Percentiles rank a stretch among this genome's conserved stretches.
Evolutionary conservation across 2,888 invertebrate genomes (phyloP).

Genomic region (Torymus auratus): DNA sequence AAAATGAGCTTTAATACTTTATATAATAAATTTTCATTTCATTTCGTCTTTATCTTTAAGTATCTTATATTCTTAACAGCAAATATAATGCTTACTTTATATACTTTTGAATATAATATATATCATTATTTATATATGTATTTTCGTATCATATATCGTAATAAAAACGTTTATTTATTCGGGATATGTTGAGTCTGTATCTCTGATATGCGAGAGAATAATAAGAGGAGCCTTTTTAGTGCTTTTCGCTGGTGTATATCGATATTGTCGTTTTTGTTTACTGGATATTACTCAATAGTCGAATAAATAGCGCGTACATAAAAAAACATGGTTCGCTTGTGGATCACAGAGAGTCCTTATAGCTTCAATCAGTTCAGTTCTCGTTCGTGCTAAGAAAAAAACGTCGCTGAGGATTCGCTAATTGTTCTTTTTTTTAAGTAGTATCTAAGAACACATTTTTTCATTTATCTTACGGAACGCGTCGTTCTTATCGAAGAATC

Average conservation of each 20-base stretch:
- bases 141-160: conserved; percentile 19
- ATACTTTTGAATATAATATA: conserved; percentile 39
- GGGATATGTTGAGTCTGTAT: conserved; percentile 46
- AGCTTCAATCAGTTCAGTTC: conserved; percentile 38
- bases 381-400: conserved; percentile 21
- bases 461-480: conserved; percentile 32
- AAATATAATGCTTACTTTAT: conserved; percentile 49
- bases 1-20: conserved; percentile 17
- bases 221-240: not conserved
- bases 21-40: conserved; percentile 34
- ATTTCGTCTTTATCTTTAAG: conserved; percentile 1
- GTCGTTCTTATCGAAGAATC: not conserved
- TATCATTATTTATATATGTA: conserved; percentile 12
- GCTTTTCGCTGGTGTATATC: not conserved
- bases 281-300: conserved; percentile 40
- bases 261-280: conserved; percentile 45
- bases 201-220: conserved; percentile 38
- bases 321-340: conserved; percentile 34
- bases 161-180: conserved; percentile 17
- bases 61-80: conserved; percentile 52
- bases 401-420: not conserved
- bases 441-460: conserved; percentile 49
- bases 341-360: conserved; percentile 44
- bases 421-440: conserved; percentile 1
- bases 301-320: conserved; percentile 37